Evolutionary conservation across 2,113 vertebrate species (phyloP), one percentile per base, ranked within the genome.

Genomic region (Trinectes maculatus): DNA sequence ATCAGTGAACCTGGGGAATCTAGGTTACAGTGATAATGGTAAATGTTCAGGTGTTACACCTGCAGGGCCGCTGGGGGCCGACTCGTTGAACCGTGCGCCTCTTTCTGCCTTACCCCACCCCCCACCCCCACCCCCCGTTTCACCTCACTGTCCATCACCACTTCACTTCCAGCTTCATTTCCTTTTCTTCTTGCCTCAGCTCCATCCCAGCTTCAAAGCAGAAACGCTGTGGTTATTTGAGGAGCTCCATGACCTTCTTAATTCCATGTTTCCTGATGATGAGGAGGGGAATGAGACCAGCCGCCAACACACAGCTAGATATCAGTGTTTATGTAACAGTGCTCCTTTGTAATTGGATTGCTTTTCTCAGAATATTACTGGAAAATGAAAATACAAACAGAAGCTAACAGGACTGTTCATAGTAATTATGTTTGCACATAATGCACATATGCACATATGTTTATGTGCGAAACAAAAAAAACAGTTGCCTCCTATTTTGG

Each of bases 301-400:
- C 66, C 80, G 85, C 60, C 49, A 67, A 42, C 5, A 49, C 77
- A 76, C 21, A 79, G 75, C 59, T 58, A 58, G 64, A 80, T 74
- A 87, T 74, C 71, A 29, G 61, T 81, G 79, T 84, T 84, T 77
- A 56, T 69, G 71, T 83, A 78, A 75, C 36, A 61, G 33, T 16
- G 47, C 12, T 68, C 26, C 29, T 72, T 77, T 74, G 69, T 85
- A 83, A 89, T 85, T 74, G 71, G 36, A 53, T 76, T 57, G 36
- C 40, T 55, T 68, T 60, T 74, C 53, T 54, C 33, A 25, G 48
- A 68, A 19, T 51, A 65, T 71, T 62, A 62, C 42, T 53, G 22
- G 21, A 42, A 53, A 81, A 69, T 47, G 8, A 31, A 59, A 68
- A 67, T 46, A 55, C 59, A 75, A 63, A 79, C 34, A 22, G 40